These are phyloP conservation scores for Erebia ligea DNA, from an alignment of 2,888 invertebrate species.

Conservation along the genomic window DNA sequence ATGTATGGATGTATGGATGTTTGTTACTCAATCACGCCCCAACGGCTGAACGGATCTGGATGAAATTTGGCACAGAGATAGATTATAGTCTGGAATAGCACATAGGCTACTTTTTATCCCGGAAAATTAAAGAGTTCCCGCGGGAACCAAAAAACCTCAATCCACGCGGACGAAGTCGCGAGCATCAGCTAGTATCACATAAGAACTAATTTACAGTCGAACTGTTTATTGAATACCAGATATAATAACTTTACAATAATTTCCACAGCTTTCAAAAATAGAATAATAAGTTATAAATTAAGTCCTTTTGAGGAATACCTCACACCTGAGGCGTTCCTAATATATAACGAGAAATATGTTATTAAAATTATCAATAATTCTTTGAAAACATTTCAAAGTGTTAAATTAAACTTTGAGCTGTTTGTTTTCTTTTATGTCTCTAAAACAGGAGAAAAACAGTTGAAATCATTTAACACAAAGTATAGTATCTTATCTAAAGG, in stretches of 20 bases:
- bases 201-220: neutral
- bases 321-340: neutral
- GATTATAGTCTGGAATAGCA: no score
- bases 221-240: constrained; percentile 2
- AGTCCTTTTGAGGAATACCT: no score
- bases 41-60: no score
- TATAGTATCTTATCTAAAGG: constrained; percentile 1
- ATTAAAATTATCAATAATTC: constrained; percentile 26
- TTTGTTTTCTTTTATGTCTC: constrained; percentile 24
- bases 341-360: constrained; percentile 12
- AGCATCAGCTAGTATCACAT: no score
- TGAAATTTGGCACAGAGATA: no score
- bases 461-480: constrained; percentile 37
- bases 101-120: no score
- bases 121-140: no score
- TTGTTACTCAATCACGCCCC: no score
- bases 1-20: no score
- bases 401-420: constrained; percentile 33
- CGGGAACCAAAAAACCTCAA: no score
- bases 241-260: no score
- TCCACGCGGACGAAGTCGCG: no score
- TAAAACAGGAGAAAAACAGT: constrained; percentile 20
- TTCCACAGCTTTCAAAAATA: constrained; percentile 39
- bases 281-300: constrained; percentile 37
- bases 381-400: constrained; percentile 23